Base-by-base conservation (phyloP, 2,797 vertebrate genomes). In the Jordanella pulchra region DNA sequence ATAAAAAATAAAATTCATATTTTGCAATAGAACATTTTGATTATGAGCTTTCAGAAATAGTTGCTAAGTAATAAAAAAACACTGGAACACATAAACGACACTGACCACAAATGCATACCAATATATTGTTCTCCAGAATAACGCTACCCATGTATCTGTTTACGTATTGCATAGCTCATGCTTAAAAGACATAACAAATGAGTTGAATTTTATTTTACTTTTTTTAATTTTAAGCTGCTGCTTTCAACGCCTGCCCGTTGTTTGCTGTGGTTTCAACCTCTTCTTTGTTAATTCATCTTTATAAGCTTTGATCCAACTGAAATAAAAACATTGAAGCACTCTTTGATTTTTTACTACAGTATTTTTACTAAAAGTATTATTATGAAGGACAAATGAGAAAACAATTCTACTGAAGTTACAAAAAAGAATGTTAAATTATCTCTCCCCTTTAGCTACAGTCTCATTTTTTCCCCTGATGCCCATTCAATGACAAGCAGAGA, bases 21-120 rank as follows among this genome's bases (percentile, higher is more conserved):
- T 23, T 12, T 25, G 10, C 23, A 55, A 14, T 28, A 30, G 2
- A 56, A 56, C 14, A 42, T n/a, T n/a, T n/a, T n/a, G n/a, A n/a
- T n/a, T n/a, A n/a, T n/a, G n/a, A n/a, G 45, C 27, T 44, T 56
- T 69, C 12, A 69, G 17, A 69, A 47, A 69, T 27, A 21, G 25
- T 48, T 32, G 21, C 32, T 61, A 6, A n/a, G 47, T 48, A 60
- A 35, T 18, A 32, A 28, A 32, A 18, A 70, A 23, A 6, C 23
- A 27, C 42, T 2, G 13, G 18, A 42, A 50, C 47, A 61, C 14
- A n/a, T 45, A 1, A 32, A 70, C 12, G 28, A 61, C 23, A 10
- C 23, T 27, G 10, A 35, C 53, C 17, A 44, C 27, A 44, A 39
- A 2, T 7, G 17, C 32, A 55, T 3, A 54, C 15, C 50, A 55